Evolutionary conservation across 2,888 invertebrate species (phyloP).

Genomic region (Protonemura montana): DNA sequence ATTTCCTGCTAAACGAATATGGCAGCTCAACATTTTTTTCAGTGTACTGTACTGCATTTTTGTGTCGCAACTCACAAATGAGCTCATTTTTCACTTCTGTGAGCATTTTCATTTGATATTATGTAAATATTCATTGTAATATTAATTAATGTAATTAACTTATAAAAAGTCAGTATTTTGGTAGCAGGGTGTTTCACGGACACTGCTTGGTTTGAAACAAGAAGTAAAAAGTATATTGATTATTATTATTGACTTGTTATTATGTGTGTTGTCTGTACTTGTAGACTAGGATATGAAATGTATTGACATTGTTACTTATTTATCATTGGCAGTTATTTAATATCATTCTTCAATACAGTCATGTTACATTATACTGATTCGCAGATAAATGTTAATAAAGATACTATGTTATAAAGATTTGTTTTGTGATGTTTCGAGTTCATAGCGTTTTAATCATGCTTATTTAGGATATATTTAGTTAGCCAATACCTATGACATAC

Average conservation of each 20-base stretch:
- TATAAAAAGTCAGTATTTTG: slow-evolving; percentile 39
- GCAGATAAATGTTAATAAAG: slow-evolving; percentile 41
- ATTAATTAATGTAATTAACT: slow-evolving; percentile 38
- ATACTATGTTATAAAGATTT: slow-evolving; percentile 35
- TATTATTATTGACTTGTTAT: slow-evolving; percentile 17
- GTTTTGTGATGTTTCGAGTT: background rate
- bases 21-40: slow-evolving; percentile 29
- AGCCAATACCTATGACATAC: too few relatives aligned
- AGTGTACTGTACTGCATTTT: slow-evolving; percentile 40
- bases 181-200: slow-evolving; percentile 15
- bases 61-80: slow-evolving; percentile 28
- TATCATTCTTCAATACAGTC: slow-evolving; percentile 37
- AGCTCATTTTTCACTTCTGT: slow-evolving; percentile 24
- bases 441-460: too few relatives aligned
- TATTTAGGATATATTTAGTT: too few relatives aligned
- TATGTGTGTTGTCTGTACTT: slow-evolving; percentile 38
- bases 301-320: slow-evolving; percentile 39
- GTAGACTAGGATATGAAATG: slow-evolving; percentile 32
- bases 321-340: slow-evolving; percentile 42
- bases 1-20: background rate
- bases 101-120: slow-evolving; percentile 35
- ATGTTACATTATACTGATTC: slow-evolving; percentile 33
- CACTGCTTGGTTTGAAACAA: slow-evolving; percentile 32
- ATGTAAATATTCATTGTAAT: slow-evolving; percentile 38
- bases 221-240: slow-evolving; percentile 9